Conservation (phyloP, 2,888 invertebrate genomes). For the Gryllus longicercus region DNA sequence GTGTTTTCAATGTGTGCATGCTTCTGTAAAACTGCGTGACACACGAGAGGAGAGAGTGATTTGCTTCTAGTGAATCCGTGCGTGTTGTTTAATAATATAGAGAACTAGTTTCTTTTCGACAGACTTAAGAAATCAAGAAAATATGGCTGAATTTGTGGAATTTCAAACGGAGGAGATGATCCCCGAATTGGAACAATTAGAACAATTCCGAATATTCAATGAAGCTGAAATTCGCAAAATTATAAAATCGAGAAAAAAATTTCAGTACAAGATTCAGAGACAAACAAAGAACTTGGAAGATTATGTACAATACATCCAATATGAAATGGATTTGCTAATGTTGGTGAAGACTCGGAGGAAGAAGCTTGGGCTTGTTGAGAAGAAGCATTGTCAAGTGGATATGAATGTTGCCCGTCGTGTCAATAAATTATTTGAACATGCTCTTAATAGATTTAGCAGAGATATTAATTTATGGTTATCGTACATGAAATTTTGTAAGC, state of each 20-base stretch:
- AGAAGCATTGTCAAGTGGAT: constrained; percentile 61
- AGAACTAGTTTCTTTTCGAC: no score
- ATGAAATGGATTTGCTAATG: constrained; percentile 65
- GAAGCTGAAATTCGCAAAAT: constrained; percentile 69
- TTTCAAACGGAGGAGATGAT: constrained; percentile 74
- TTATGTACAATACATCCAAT: constrained; percentile 66
- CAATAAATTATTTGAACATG: constrained; percentile 69
- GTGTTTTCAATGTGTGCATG: no score
- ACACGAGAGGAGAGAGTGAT: no score
- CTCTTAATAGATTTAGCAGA: constrained; percentile 61
- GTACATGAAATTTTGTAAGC: constrained; percentile 74
- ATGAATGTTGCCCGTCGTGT: constrained; percentile 66
- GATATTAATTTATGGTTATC: constrained; percentile 73
- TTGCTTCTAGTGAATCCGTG: no score
- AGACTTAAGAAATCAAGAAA: constrained; percentile 35
- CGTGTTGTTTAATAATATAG: no score
- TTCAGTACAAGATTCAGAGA: constrained; percentile 70
- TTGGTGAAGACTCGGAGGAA: constrained; percentile 59
- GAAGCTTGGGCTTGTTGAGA: constrained; percentile 49
- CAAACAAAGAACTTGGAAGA: constrained; percentile 66
- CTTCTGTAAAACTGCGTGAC: no score
- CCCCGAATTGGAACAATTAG: constrained; percentile 76
- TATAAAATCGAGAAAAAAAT: constrained; percentile 64
- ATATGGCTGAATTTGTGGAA: constrained; percentile 80
- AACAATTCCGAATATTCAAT: constrained; percentile 70